These are phyloP conservation scores for Tetramorium simillimum DNA, from an alignment of 1,140 invertebrate species.

Conservation along the genomic window DNA sequence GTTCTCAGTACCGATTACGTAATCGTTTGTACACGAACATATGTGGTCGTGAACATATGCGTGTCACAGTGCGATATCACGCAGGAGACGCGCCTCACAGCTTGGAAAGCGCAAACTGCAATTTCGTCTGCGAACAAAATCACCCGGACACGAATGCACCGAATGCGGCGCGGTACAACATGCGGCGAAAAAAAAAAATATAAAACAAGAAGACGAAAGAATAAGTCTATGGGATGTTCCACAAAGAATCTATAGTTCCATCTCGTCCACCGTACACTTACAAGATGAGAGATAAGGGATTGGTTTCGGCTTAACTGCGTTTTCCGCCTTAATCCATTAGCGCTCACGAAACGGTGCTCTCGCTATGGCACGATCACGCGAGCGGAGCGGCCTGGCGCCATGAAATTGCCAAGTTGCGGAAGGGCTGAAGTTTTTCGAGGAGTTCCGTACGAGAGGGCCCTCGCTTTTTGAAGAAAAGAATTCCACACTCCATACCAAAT, in stretches of 20 bases:
- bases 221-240: constrained; percentile 52
- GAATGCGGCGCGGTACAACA: not conserved
- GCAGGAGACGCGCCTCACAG: constrained; percentile 1
- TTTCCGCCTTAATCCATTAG: constrained; percentile 77
- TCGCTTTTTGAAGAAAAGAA: constrained; percentile 20
- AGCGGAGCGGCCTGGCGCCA: constrained; percentile 27
- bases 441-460: constrained; percentile 14
- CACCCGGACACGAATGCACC: not conserved
- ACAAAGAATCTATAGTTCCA: constrained; percentile 63
- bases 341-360: constrained; percentile 72
- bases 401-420: constrained; percentile 30
- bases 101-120: constrained; percentile 35
- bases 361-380: constrained; percentile 68
- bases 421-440: constrained; percentile 43
- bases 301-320: constrained; percentile 77
- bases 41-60: not conserved
- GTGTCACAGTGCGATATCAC: constrained; percentile 9
- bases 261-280: constrained; percentile 68
- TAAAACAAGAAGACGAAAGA: not conserved
- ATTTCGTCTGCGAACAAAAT: constrained; percentile 35
- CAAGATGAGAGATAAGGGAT: constrained; percentile 75
- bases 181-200: not conserved
- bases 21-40: not conserved
- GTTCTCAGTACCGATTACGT: not conserved
- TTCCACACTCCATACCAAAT: constrained; percentile 22